phyloP scores from a whole-genome alignment of 2,888 invertebrate species.

The Dioctria linearis region DNA sequence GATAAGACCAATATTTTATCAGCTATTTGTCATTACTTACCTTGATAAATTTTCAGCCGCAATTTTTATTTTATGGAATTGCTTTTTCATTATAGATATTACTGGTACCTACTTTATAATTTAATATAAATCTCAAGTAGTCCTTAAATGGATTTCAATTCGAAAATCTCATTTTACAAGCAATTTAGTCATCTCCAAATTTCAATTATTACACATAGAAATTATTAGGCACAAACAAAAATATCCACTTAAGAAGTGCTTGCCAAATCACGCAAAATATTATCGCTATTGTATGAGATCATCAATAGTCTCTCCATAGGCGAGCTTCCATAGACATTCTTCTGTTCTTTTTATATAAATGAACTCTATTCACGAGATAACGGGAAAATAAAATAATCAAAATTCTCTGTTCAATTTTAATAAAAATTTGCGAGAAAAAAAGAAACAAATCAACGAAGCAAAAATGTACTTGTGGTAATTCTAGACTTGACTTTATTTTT shows the following conservation, averaged over 20 bases:
- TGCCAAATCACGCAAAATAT: slow-evolving; percentile 45
- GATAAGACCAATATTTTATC: not conserved
- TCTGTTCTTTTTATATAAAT: not conserved
- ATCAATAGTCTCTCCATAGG: slow-evolving; percentile 3
- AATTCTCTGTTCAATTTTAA: not conserved
- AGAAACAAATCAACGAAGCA: slow-evolving; percentile 1
- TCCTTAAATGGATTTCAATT: not conserved
- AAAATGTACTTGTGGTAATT: slow-evolving; percentile 6
- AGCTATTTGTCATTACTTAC: slow-evolving; percentile 61
- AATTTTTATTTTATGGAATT: slow-evolving; percentile 71
- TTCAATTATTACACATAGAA: not conserved
- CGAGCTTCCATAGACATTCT: not conserved
- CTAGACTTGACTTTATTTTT: not conserved
- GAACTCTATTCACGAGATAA: not conserved
- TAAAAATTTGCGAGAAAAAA: not conserved
- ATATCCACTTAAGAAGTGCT: slow-evolving; percentile 8
- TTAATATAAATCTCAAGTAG: not conserved
- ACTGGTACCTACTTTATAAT: not conserved
- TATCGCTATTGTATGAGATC: slow-evolving; percentile 41
- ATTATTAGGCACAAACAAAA: not conserved
- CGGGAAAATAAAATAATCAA: not conserved
- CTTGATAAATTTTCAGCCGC: slow-evolving; percentile 70
- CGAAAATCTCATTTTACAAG: not conserved
- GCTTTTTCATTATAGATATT: slow-evolving; percentile 67
- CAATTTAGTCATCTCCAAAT: not conserved